Evolutionary conservation across 2,888 invertebrate species (phyloP), one percentile per base, ranked within the genome.

Genomic region (Poecilus cupreus): DNA sequence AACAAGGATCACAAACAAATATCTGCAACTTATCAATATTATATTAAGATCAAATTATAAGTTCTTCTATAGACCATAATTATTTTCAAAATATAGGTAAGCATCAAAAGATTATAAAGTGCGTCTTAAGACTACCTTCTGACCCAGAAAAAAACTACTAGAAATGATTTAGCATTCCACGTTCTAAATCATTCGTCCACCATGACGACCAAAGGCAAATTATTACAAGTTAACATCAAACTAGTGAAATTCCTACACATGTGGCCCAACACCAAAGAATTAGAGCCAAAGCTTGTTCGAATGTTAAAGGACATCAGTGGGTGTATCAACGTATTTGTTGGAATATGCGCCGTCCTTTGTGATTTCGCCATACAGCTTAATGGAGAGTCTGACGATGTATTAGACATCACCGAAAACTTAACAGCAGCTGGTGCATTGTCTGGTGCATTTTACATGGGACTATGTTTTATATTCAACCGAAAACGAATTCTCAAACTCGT

Each of bases 391-490:
- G 74, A 74, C 49, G 49, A 74, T 11, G 22, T 74, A 11, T 16
- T 74, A 10, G 49, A 74, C 26, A 24, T 74, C 20, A 74, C 74
- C n/a, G 74, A 74, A 46, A 74, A 74, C 49, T 2, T 46, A 1
- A 74, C 74, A n/a, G 74, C 74, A 20, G 6, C 16, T 3, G 26
- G 26, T 5, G 74, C 74, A 8, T 2, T 74, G 8, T 3, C 10
- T 74, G 74, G 74, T n/a, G 8, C 49, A n/a, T 3, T 74, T 0
- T 74, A 74, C 26, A 43, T 74, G 24, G 49, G 4, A 46, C 11
- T 49, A 24, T 74, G 74, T 20, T 74, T 46, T 3, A 74, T 24
- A n/a, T 22, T 22, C 11, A 74, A 74, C 13, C 74, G 74, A 22
- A 49, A 49, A 24, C 20, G 3, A 22, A 11, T 74, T 5, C 11